Conservation (phyloP, 2,888 invertebrate genomes). For the Ormyrus thymus region DNA sequence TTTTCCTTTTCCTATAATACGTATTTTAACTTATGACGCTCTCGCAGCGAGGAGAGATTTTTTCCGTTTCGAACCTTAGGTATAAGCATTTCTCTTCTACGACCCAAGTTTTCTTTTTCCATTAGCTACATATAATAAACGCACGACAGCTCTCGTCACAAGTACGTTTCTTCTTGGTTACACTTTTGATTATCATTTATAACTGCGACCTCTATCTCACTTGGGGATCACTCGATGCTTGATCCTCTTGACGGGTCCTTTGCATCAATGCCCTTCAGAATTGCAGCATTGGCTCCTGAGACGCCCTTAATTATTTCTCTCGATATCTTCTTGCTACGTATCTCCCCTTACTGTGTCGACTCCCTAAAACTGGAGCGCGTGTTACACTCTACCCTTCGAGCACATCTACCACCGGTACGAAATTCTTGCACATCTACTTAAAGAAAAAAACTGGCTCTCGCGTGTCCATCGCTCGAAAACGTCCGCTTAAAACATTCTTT, state of each 20-base stretch:
- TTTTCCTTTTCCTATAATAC: constrained; percentile 18
- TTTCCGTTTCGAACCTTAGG: constrained; percentile 12
- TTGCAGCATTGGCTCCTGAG: constrained; percentile 19
- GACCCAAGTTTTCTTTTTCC: constrained; percentile 23
- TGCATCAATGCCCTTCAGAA: constrained; percentile 32
- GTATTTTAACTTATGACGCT: constrained; percentile 6
- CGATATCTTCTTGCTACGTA: background rate
- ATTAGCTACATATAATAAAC: constrained; percentile 30
- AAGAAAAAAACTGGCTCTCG: constrained; percentile 27
- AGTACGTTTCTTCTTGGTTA: constrained; percentile 55
- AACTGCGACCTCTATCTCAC: constrained; percentile 22
- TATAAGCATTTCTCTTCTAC: constrained; percentile 9
- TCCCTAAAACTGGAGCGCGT: constrained; percentile 5
- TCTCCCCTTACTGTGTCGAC: constrained; percentile 8
- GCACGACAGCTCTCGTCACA: constrained; percentile 51
- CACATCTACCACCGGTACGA: background rate
- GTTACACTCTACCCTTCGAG: constrained; percentile 5
- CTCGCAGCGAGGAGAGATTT: constrained; percentile 15
- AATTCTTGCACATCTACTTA: constrained; percentile 5
- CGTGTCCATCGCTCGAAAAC: constrained; percentile 15
- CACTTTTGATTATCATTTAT: constrained; percentile 56
- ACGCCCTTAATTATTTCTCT: constrained; percentile 30
- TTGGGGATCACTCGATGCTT: constrained; percentile 18
- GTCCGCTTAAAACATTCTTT: background rate
- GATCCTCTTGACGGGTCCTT: constrained; percentile 35